These are phyloP conservation scores for Tenthredo mesomela DNA, from an alignment of 2,888 invertebrate genomes.

Conservation along the genomic window DNA sequence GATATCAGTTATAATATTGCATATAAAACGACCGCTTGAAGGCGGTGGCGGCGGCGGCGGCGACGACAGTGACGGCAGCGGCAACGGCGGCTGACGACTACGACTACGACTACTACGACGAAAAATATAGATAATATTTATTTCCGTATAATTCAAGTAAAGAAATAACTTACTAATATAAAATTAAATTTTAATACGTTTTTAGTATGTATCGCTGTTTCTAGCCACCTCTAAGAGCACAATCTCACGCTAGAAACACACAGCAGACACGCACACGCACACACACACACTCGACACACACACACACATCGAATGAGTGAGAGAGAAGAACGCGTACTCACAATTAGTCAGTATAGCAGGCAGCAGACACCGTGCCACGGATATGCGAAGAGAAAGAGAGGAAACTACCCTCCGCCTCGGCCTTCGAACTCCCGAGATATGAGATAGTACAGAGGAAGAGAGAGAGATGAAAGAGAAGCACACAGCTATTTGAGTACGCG, in stretches of 20 bases:
- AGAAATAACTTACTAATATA: background rate
- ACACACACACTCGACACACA: background rate
- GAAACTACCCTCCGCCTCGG: conserved; percentile 40
- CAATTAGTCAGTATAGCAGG: conserved; percentile 42
- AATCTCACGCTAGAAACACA: conserved; percentile 1
- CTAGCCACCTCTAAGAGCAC: background rate
- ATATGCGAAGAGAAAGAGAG: conserved; percentile 43
- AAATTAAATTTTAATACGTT: background rate
- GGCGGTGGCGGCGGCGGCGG: conserved; percentile 1
- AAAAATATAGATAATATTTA: background rate
- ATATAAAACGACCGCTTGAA: conserved; percentile 24
- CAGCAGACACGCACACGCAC: background rate
- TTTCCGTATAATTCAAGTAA: background rate
- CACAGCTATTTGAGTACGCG: background rate
- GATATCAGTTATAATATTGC: conserved; percentile 17
- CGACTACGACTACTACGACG: background rate
- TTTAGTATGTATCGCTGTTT: background rate
- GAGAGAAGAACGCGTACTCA: conserved; percentile 29
- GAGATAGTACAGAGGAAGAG: conserved; percentile 41
- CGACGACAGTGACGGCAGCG: background rate
- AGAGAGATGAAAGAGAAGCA: conserved; percentile 52
- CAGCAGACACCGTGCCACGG: conserved; percentile 3
- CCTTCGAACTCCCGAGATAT: conserved; percentile 36
- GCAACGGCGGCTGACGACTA: background rate
- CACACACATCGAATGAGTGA: background rate